Evolutionary conservation across 1,140 invertebrate species (phyloP).

Genomic region (Carcinoscorpius rotundicauda): DNA sequence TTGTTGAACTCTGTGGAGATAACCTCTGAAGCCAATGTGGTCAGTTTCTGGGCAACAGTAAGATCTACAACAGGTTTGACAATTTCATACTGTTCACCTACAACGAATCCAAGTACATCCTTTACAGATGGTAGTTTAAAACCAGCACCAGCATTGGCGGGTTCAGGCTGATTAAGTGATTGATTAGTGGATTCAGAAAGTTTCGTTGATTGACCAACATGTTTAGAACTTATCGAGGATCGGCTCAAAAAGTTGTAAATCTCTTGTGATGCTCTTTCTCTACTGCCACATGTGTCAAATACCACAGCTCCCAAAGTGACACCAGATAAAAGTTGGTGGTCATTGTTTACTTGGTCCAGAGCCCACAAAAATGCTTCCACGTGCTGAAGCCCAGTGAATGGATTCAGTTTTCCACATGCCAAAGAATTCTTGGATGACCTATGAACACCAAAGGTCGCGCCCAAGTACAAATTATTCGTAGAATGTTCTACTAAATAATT

Average conservation of each 20-base stretch:
- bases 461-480: constrained; percentile 23
- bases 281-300: constrained; percentile 27
- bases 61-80: constrained; percentile 20
- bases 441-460: constrained; percentile 27
- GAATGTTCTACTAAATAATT: constrained; percentile 17
- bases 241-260: constrained; percentile 25
- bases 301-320: constrained; percentile 28
- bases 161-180: neutral
- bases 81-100: constrained; percentile 14
- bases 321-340: constrained; percentile 26
- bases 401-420: constrained; percentile 24
- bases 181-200: no score
- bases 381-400: constrained; percentile 26
- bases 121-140: constrained; percentile 22
- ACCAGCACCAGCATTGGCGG: constrained; percentile 10
- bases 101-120: constrained; percentile 26
- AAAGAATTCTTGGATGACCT: constrained; percentile 22
- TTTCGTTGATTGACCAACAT: no score
- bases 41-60: constrained; percentile 22
- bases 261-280: constrained; percentile 25
- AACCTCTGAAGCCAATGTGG: constrained; percentile 26
- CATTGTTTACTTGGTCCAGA: constrained; percentile 35
- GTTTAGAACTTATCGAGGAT: no score
- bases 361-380: constrained; percentile 40
- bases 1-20: constrained; percentile 22